These are phyloP conservation scores for Hyposoter dolosus DNA, from an alignment of 2,888 invertebrate genomes.

Conservation along the genomic window DNA sequence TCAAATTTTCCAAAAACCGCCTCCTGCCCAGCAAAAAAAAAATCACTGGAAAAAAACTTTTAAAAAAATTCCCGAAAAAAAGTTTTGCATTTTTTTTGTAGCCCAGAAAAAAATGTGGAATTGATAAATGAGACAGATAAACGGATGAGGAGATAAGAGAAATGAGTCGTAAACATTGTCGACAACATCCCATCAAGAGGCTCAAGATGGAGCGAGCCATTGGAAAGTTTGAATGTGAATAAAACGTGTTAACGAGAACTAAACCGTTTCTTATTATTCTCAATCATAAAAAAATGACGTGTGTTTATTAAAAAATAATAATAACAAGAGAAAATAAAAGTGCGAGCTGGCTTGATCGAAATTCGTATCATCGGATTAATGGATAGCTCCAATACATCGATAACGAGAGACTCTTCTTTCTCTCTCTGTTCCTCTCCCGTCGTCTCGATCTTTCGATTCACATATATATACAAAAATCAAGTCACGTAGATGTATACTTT, in stretches of 20 bases:
- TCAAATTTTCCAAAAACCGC: no score
- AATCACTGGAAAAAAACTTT: no score
- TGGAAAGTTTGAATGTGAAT: constrained; percentile 37
- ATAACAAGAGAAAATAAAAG: constrained; percentile 7
- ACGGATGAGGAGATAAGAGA: constrained; percentile 45
- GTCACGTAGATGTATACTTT: constrained; percentile 48
- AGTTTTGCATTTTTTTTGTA: no score
- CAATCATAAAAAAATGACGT: constrained; percentile 51
- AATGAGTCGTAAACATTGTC: constrained; percentile 39
- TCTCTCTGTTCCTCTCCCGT: constrained; percentile 17
- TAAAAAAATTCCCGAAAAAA: no score
- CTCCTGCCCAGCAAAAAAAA: no score
- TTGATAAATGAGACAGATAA: constrained; percentile 44
- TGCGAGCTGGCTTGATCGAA: background rate
- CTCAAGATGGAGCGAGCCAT: constrained; percentile 1
- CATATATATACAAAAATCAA: constrained; percentile 49
- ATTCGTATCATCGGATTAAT: constrained; percentile 53
- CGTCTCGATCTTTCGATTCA: constrained; percentile 65
- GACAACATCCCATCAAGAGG: background rate
- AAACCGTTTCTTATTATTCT: constrained; percentile 63
- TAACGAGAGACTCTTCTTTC: constrained; percentile 57
- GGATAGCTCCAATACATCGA: constrained; percentile 43
- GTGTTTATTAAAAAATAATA: constrained; percentile 6
- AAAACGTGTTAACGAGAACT: constrained; percentile 63
- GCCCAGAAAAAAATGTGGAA: background rate